Conservation (phyloP, 1,140 invertebrate genomes). For the Lasaia peninsularis region DNA sequence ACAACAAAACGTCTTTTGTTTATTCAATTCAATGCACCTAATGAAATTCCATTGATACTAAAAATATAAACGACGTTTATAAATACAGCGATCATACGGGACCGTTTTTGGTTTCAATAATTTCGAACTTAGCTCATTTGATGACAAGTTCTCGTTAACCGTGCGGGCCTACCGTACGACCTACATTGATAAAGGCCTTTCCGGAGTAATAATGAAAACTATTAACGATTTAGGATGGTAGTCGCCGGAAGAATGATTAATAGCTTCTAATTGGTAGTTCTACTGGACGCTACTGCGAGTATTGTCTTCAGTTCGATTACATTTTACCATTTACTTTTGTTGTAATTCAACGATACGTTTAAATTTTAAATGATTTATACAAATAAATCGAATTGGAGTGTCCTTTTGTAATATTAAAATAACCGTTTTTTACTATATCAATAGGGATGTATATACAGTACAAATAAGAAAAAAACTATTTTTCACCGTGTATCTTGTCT, state of each 20-base stretch:
- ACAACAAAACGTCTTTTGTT: no score
- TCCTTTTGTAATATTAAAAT: no score
- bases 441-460: no score
- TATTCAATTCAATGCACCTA: not conserved
- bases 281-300: not conserved
- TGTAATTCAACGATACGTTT: no score
- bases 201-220: not conserved
- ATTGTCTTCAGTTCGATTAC: not conserved
- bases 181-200: slow-evolving; percentile 1
- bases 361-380: no score
- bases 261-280: not conserved
- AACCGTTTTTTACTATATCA: no score
- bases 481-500: no score
- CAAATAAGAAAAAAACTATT: no score
- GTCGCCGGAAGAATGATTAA: not conserved
- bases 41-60: no score
- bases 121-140: not conserved
- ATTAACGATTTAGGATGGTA: slow-evolving; percentile 1
- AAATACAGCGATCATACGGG: not conserved
- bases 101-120: not conserved
- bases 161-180: not conserved
- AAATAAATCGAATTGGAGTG: no score
- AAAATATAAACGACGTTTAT: no score
- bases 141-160: not conserved
- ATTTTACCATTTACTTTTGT: no score